Evolutionary conservation across 2,888 invertebrate genomes (phyloP).

Genomic region (Eupithecia insigniata): DNA sequence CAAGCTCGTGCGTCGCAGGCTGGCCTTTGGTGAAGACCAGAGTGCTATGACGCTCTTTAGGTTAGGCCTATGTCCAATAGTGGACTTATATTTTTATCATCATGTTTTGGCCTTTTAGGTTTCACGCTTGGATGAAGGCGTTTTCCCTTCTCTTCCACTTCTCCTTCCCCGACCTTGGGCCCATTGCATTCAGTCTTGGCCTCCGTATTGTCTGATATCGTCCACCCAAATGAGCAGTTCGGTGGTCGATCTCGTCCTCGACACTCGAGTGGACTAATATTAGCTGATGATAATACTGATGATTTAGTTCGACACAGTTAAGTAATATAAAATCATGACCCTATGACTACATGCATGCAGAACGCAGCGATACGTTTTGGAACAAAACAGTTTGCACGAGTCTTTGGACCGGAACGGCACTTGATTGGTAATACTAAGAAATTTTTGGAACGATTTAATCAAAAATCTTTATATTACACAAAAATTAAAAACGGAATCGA

Average conservation of each 20-base stretch:
- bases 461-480: not conserved
- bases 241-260: no score
- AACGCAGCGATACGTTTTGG: not conserved
- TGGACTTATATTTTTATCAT: no score
- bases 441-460: not conserved
- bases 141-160: no score
- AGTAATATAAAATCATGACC: not conserved
- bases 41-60: not conserved
- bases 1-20: not conserved
- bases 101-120: no score
- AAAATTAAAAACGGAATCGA: no score
- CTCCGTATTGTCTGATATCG: no score
- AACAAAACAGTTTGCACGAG: not conserved
- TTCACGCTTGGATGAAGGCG: no score
- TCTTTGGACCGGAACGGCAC: not conserved
- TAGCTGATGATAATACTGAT: not conserved
- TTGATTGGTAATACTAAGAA: not conserved
- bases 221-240: no score
- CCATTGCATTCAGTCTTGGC: no score
- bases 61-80: not conserved
- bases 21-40: no score
- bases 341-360: not conserved
- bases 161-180: no score
- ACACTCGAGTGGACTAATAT: no score
- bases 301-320: slow-evolving; percentile 1